A percentile compares a stretch with the other conserved stretches of the same genome.
Evolutionary conservation across 1,140 invertebrate species (phyloP).

Genomic region (Pentalonia nigronervosa): DNA sequence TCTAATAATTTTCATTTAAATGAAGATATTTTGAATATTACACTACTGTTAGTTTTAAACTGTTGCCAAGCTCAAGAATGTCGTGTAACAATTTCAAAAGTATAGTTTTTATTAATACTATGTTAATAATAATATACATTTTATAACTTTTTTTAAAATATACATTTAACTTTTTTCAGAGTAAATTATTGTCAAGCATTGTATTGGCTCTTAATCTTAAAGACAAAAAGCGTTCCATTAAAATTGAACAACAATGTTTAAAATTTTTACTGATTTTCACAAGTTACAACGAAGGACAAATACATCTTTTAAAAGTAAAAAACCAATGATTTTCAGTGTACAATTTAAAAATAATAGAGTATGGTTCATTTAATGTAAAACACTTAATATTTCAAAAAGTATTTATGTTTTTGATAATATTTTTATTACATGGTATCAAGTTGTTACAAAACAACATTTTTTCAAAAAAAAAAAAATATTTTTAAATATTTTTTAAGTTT

Average conservation of each 20-base stretch:
- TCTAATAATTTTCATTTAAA: background rate
- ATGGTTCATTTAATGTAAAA: too few species aligned
- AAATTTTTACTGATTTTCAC: slow-evolving; percentile 14
- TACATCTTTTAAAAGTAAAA: slow-evolving; percentile 42
- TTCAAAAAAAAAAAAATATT: too few species aligned
- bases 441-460: too few species aligned
- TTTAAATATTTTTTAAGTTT: too few species aligned
- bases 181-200: slow-evolving; percentile 17
- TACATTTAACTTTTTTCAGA: slow-evolving; percentile 3
- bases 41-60: background rate
- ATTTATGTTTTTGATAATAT: too few species aligned
- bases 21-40: background rate
- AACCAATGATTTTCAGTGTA: background rate
- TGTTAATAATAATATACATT: background rate
- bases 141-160: background rate
- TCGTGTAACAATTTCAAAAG: slow-evolving; percentile 22
- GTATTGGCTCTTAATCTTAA: background rate
- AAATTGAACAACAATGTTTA: slow-evolving; percentile 39
- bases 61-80: slow-evolving; percentile 51
- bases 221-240: slow-evolving; percentile 16
- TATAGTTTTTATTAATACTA: background rate
- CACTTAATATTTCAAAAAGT: too few species aligned
- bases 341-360: background rate
- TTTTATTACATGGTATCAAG: too few species aligned
- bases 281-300: slow-evolving; percentile 35